These are phyloP conservation scores for Epinephelus malabaricus DNA, from an alignment of 2,797 vertebrate species.

Conservation along the genomic window DNA sequence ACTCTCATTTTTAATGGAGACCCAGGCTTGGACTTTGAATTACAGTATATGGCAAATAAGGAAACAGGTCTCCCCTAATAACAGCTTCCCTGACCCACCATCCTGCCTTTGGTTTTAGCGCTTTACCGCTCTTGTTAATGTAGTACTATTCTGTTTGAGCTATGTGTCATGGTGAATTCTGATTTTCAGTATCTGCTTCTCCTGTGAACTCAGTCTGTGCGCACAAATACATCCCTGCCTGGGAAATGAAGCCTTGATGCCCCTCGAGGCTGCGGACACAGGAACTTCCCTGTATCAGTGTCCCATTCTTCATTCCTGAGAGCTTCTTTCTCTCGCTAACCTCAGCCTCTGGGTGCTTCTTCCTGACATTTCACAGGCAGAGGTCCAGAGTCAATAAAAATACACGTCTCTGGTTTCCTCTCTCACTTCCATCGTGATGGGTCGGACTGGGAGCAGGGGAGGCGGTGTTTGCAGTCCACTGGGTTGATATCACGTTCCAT, in stretches of 20 bases:
- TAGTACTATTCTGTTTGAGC: background rate
- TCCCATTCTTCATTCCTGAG: slow-evolving; percentile 64
- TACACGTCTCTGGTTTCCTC: slow-evolving; percentile 62
- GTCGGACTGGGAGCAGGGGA: slow-evolving; percentile 14
- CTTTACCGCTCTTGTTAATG: background rate
- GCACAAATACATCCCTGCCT: slow-evolving; percentile 29
- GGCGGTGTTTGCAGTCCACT: slow-evolving; percentile 4
- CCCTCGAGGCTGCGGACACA: slow-evolving; percentile 64
- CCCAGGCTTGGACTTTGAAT: background rate
- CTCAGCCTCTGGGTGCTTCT: slow-evolving; percentile 66
- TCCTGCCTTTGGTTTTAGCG: background rate
- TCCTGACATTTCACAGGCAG: slow-evolving; percentile 62
- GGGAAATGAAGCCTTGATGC: slow-evolving; percentile 50
- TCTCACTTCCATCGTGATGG: slow-evolving; percentile 32
- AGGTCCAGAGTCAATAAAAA: slow-evolving; percentile 67
- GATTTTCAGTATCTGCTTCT: slow-evolving; percentile 8
- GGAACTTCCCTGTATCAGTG: slow-evolving; percentile 71
- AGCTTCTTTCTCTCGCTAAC: slow-evolving; percentile 42
- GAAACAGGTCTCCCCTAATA: too few relatives aligned
- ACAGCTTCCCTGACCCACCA: too few relatives aligned
- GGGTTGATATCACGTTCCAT: slow-evolving; percentile 1
- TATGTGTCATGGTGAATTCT: background rate
- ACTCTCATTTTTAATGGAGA: background rate
- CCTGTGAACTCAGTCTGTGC: background rate
- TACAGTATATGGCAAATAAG: background rate